Evolutionary conservation across 2,113 vertebrate species (phyloP), one percentile per base, ranked within the genome.

Genomic region (Aramus guarauna): DNA sequence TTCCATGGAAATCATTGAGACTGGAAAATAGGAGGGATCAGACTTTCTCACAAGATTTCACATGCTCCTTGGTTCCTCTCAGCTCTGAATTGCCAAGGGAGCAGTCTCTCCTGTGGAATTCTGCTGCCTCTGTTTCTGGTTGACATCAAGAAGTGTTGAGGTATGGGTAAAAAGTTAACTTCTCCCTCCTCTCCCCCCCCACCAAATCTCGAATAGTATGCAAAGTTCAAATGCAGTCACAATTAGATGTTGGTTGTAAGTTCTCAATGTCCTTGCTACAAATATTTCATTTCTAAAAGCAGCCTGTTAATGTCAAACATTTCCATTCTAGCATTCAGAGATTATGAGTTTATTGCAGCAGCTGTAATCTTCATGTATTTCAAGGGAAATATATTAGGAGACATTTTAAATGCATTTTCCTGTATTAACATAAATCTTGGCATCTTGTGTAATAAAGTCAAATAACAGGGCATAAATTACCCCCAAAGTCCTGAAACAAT

Each of bases 261-360:
- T 63, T 91, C 81, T 92, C 84, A 26, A 18, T 52, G 81, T 82
- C 74, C 69, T 67, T 11, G 2, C 86, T 77, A 41, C 84, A 92
- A 64, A 84, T 92, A 94, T 30, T 96, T 96, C 62, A 90, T 81
- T 94, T 94, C 92, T 91, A 95, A 96, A 95, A 97, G 92, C 92
- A 97, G 95, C 78, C 89, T 88, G 91, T 92, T 95, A 84, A 96
- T 81, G 96, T 95, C 95, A 96, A 96, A 96, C 89, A 88, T 96
- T 96, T 96, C 92, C 90, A 97, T 85, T 93, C 83, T 55, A 80
- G 53, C 84, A 67, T 94, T 94, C 74, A 58, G 84, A 94, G 94
- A 97, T 96, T 94, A 90, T 82, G 53, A 88, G 84, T 96, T 96
- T 96, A 96, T 78, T 96, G 92, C 90, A 92, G 72, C 92, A 90